Conservation (phyloP, 2,888 invertebrate genomes). For the Himalopsyche kuldschensis region DNA sequence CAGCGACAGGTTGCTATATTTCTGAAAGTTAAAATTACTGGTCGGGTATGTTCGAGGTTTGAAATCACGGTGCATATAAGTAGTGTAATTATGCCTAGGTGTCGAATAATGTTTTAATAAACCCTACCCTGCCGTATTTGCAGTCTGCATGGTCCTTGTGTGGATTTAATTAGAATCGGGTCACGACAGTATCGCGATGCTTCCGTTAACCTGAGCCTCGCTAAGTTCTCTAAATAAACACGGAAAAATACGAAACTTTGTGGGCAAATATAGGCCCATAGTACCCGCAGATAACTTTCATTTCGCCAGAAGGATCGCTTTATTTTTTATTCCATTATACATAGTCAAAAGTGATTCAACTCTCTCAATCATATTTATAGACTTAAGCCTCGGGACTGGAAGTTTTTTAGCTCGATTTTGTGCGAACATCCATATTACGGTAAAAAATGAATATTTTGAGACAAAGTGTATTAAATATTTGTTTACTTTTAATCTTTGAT, state of each 20-base stretch:
- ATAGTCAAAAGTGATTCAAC: not conserved
- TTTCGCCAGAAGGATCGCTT: not conserved
- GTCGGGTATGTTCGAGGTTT: too few relatives aligned
- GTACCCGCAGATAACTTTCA: not conserved
- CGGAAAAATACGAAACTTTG: not conserved
- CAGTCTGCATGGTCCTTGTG: not conserved
- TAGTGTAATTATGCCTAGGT: too few relatives aligned
- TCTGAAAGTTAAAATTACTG: too few relatives aligned
- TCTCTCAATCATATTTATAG: not conserved
- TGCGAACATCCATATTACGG: too few relatives aligned
- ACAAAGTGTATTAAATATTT: too few relatives aligned
- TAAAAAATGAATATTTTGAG: too few relatives aligned
- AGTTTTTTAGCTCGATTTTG: too few relatives aligned
- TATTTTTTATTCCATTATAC: not conserved
- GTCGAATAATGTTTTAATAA: too few relatives aligned
- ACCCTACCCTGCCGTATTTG: too few relatives aligned
- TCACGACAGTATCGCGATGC: not conserved
- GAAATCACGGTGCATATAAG: too few relatives aligned
- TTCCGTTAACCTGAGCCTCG: not conserved
- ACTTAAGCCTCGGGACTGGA: not conserved
- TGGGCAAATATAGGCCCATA: not conserved
- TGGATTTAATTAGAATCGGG: not conserved
- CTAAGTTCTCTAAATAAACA: not conserved
- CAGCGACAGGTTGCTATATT: too few relatives aligned
- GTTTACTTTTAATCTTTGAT: too few relatives aligned